Evolutionary conservation across 2,888 invertebrate species (phyloP), one percentile per base, ranked within the genome.

Genomic region (Carcina quercana): DNA sequence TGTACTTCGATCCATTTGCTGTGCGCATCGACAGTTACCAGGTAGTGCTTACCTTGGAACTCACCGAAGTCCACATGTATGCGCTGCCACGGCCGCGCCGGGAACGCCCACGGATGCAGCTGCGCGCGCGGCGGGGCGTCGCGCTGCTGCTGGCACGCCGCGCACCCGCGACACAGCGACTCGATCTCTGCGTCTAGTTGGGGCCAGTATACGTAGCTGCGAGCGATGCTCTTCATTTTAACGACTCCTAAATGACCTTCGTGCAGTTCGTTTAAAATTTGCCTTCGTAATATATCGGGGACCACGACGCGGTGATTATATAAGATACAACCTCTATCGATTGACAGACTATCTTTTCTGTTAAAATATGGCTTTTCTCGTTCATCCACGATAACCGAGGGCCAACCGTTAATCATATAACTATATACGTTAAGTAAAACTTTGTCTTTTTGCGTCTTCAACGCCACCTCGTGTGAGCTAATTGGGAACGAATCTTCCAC

Each of bases 191-290:
- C 5, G 3, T 10, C 10, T 10, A 32, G 14, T n/a, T 21, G 20
- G 2, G 37, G 37, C 28, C 34, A 37, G 34, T 34, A 37, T 5
- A 37, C 28, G 13, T 22, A 17, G 11, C 15, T 15, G 5, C 35
- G 15, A 1, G 31, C 31, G 12, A 22, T 20, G 6, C 14, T 5
- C 31, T 38, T 38, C 10, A 30, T 34, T 25, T 38, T 38, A 5
- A 25, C 28, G 6, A 31, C 19, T 3, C 38, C 38, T 3, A 34
- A 19, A 26, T 38, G 38, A 6, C 32, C 30, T 5, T 15, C 10
- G 25, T 38, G 34, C 12, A 34, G 17, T 25, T 38, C 34, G 5
- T 28, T 29, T 21, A 34, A 17, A 8, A 38, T 20, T 11, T 27
- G 15, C 2, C 14, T 3, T 10, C 30, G 24, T 12, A 5, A 12